Percentiles rank a stretch among this genome's conserved stretches.
These are phyloP conservation scores for Cerceris ruficornis DNA, from an alignment of 2,888 invertebrate genomes.

Conservation along the genomic window DNA sequence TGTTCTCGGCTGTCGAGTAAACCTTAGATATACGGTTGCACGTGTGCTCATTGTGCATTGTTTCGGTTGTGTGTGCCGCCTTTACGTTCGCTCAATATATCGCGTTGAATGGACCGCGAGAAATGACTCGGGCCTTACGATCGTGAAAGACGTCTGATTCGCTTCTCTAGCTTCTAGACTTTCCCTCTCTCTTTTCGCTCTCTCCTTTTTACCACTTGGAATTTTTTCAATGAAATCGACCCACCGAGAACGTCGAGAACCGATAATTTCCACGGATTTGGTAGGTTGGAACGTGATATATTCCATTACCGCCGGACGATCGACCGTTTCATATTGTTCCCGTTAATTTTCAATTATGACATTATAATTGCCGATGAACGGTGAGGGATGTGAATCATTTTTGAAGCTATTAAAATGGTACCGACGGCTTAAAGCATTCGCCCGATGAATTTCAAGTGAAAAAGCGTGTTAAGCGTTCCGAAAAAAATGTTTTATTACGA, in stretches of 20 bases:
- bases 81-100: slow-evolving; percentile 30
- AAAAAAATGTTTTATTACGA: slow-evolving; percentile 54
- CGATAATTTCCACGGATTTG: neutral
- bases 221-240: neutral
- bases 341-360: neutral
- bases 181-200: neutral
- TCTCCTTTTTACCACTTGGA: neutral
- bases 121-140: slow-evolving; percentile 13
- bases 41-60: slow-evolving; percentile 37
- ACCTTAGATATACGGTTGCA: neutral
- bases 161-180: neutral
- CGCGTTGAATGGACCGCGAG: slow-evolving; percentile 21
- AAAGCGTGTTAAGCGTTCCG: slow-evolving; percentile 43
- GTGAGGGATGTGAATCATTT: neutral
- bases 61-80: slow-evolving; percentile 18
- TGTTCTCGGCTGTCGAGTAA: slow-evolving; percentile 2
- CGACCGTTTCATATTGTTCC: neutral
- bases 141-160: slow-evolving; percentile 18
- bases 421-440: slow-evolving; percentile 15
- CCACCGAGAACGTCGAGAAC: neutral
- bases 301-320: neutral
- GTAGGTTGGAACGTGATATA: neutral
- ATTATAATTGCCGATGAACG: neutral
- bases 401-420: slow-evolving; percentile 23
- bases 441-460: slow-evolving; percentile 19